A percentile compares a stretch with the other conserved stretches of the same genome.
Evolutionary conservation across 2,888 invertebrate species (phyloP).

Genomic region (Napeogenes sylphis): DNA sequence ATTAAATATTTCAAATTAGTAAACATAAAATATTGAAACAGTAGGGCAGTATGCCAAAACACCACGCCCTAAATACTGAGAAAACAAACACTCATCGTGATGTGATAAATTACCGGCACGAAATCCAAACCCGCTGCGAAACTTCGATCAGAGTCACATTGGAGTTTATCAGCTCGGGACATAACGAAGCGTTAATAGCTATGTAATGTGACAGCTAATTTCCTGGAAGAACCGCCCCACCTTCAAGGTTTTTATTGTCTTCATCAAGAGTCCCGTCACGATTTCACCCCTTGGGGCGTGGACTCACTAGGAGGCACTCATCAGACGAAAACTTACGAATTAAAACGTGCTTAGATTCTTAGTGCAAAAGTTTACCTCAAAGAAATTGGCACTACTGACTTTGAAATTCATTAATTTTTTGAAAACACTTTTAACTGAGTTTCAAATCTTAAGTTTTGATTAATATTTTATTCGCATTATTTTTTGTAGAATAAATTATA

Average conservation of each 20-base stretch:
- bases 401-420: constrained; percentile 27
- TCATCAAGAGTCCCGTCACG: constrained; percentile 64
- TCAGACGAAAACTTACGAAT: constrained; percentile 69
- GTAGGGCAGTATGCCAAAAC: constrained; percentile 10
- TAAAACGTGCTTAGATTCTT: constrained; percentile 69
- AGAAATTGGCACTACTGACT: constrained; percentile 31
- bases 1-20: too few relatives aligned
- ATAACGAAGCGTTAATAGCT: constrained; percentile 52
- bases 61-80: constrained; percentile 22
- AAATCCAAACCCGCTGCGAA: constrained; percentile 26
- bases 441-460: not conserved
- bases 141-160: constrained; percentile 23
- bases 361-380: constrained; percentile 36
- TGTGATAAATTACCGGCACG: constrained; percentile 29
- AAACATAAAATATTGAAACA: too few relatives aligned
- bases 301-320: constrained; percentile 49
- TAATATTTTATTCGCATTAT: too few relatives aligned
- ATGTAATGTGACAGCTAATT: constrained; percentile 73
- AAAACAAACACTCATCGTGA: constrained; percentile 32
- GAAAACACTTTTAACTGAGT: not conserved
- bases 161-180: constrained; percentile 48
- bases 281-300: constrained; percentile 36
- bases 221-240: constrained; percentile 62
- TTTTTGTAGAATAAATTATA: too few relatives aligned
- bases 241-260: constrained; percentile 59